Base-by-base conservation (phyloP, 2,888 invertebrate genomes). In the Bugulina stolonifera region DNA sequence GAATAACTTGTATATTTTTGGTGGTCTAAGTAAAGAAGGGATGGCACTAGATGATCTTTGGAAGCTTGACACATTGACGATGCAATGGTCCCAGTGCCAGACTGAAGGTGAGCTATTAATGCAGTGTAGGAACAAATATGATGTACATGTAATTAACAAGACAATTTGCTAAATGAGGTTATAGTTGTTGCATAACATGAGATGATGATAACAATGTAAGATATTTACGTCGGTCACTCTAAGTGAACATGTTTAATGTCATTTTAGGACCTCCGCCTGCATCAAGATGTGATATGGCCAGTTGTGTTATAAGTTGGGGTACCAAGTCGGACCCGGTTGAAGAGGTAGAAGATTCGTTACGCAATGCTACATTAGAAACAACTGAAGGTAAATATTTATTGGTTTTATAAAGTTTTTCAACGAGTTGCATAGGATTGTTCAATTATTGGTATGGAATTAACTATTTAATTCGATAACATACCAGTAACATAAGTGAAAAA, bases 21-120 rank as follows among this genome's bases (percentile, higher is more conserved):
- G 84, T 55, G 84, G 84, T 22, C 80, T 84, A 81, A 80, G 77
- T 74, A 75, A 77, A 73, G 79, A 80, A 71, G 82, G 83, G 10
- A 18, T 27, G 32, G 83, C 84, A 1, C 75, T 83, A 54, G 81
- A 82, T 75, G 84, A 84, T 72, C 73, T 79, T 35, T 80, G 78
- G 74, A 80, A 77, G 72, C 77, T 81, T 69, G 80, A 82, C 73
- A 80, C 81, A 75, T 10, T 54, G 32, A 70, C 25, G 25, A 52
- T 52, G 55, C 71, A 22, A 23, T 18, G 57, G 32, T 29, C 43
- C n/a, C 35, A 43, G 34, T 54, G 35, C 22, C 54, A 43, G 3
- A 43, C 27, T 32, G 55, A 64, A 73, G 73, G 32, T 69, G 18
- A n/a, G 35, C 54, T 25, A 35, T 43, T 43, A 43, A 43, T 43